Evolutionary conservation across 2,888 invertebrate genomes (phyloP), one percentile per base, ranked within the genome.

Genomic region (Drosophila melanosoma): DNA sequence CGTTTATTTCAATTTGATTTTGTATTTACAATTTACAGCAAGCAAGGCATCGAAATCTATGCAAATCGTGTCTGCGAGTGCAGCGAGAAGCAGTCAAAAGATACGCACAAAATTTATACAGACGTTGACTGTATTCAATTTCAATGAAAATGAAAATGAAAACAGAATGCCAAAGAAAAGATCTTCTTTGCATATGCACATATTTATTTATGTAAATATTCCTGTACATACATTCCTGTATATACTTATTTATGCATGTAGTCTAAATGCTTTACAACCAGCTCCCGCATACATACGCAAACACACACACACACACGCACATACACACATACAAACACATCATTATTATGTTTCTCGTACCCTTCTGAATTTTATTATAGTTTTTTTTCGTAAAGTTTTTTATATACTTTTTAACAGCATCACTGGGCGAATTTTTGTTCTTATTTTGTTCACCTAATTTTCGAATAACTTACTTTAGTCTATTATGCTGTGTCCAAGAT

Each of bases 41-140:
- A 67, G 58, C 64, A 65, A 58, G 59, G n/a, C 77, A 63, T 63
- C 62, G 35, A 63, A 73, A 71, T 78, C 82, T 65, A 79, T 64
- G 69, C 69, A 79, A 82, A 82, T 57, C 48, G 51, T 3, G 7
- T 38, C 53, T 52, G 38, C 15, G 57, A 74, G 51, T 36, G 36
- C 57, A 53, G 60, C 36, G 59, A 68, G 35, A 74, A 73, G 52
- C 74, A 48, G 45, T 53, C 29, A 61, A 67, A 62, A 63, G 62
- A 79, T 75, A 69, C 61, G 69, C 81, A 69, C 32, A 60, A 54
- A 58, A 65, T 56, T 48, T 71, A 69, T 58, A 12, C 42, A 32
- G 53, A 57, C 29, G 40, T 36, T 61, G 53, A 36, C 63, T 70
- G 83, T 85, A 89, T 83, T 87, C 68, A 73, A 71, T 89, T 83